Conservation (phyloP, 2,888 invertebrate genomes). For the Patella caerulea region DNA sequence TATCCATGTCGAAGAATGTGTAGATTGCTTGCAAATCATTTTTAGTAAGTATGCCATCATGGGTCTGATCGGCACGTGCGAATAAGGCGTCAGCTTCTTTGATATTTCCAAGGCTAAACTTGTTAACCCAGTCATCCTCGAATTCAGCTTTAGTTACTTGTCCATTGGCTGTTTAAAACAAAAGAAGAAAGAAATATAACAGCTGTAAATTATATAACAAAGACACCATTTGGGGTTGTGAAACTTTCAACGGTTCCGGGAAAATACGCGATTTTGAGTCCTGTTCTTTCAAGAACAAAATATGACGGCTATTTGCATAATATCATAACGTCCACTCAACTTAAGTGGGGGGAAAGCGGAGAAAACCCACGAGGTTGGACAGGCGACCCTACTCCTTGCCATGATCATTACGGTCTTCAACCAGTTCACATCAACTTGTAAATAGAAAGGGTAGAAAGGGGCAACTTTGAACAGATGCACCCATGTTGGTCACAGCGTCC, state of each 20-base stretch:
- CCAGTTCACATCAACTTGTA: too few species aligned
- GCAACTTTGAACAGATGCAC: too few species aligned
- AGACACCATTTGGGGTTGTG: neutral
- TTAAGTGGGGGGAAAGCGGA: too few species aligned
- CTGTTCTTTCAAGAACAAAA: neutral
- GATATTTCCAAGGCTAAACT: constrained; percentile 41
- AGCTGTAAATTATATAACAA: too few species aligned
- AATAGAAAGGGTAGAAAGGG: too few species aligned
- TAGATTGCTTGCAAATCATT: constrained; percentile 49
- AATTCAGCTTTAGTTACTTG: constrained; percentile 47
- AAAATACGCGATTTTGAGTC: neutral
- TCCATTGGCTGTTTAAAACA: constrained; percentile 39
- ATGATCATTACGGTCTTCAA: too few species aligned
- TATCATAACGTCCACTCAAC: too few species aligned
- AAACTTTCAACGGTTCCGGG: neutral
- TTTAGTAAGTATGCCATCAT: constrained; percentile 41
- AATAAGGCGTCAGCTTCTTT: constrained; percentile 49
- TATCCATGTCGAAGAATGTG: constrained; percentile 48
- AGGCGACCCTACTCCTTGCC: too few species aligned
- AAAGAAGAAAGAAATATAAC: constrained; percentile 6
- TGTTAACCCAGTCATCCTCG: constrained; percentile 42
- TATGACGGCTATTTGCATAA: too few species aligned
- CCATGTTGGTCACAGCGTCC: too few species aligned
- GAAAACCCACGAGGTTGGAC: too few species aligned
- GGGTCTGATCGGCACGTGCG: constrained; percentile 45